A percentile compares a stretch with the other conserved stretches of the same genome.
These are phyloP conservation scores for Callithrix jacchus DNA, from an alignment of 2,113 vertebrate species.

Conservation along the genomic window DNA sequence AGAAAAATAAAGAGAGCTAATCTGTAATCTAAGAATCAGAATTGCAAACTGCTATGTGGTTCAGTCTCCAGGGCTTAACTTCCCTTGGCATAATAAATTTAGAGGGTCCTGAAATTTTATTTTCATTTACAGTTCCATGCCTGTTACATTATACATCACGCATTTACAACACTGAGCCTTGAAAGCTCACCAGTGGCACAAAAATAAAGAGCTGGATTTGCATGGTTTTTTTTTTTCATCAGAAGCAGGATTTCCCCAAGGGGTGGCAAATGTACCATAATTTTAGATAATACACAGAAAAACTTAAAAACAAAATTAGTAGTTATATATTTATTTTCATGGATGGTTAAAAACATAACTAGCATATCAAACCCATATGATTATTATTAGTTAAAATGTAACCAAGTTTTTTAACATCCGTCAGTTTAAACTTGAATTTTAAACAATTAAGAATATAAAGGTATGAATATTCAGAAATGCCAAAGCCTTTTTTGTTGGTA, in stretches of 20 bases:
- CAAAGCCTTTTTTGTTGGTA: neutral
- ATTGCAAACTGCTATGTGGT: neutral
- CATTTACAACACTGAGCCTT: neutral
- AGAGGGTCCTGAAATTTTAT: neutral
- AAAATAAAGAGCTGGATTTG: slow-evolving; percentile 2
- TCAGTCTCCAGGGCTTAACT: neutral
- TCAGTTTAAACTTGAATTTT: neutral
- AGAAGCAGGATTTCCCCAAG: slow-evolving; percentile 21
- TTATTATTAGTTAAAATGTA: neutral
- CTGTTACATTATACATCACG: neutral
- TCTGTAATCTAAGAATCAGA: neutral
- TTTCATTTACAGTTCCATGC: neutral
- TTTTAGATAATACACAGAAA: neutral
- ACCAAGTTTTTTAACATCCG: neutral
- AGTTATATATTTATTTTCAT: neutral
- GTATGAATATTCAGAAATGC: slow-evolving; percentile 3
- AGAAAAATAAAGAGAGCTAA: neutral
- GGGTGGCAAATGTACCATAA: neutral
- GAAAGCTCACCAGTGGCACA: neutral
- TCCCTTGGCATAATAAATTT: neutral
- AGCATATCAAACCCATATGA: neutral
- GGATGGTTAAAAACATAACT: neutral
- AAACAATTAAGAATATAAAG: neutral
- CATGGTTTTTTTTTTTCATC: neutral
- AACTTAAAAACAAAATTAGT: slow-evolving; percentile 21